Conservation (phyloP, 35 echinoderm and acorn worm genomes). For the Ophiothrix spiculata region DNA sequence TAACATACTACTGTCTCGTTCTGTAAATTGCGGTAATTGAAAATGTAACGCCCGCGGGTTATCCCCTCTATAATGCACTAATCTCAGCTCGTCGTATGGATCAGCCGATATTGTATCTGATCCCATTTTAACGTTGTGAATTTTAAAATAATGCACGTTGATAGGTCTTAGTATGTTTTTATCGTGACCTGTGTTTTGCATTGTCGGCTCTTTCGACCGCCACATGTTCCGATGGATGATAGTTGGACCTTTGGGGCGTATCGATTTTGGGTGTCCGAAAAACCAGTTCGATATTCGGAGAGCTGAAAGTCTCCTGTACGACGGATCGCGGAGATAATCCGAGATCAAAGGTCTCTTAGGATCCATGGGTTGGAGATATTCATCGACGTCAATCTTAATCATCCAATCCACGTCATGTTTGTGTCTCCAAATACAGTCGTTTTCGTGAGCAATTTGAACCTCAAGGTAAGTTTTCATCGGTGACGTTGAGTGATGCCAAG, state of each 20-base stretch:
- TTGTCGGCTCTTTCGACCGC: conserved; percentile 48
- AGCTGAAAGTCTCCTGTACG: conserved; percentile 26
- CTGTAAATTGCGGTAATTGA: conserved; percentile 48
- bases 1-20: conserved; percentile 48
- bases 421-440: conserved; percentile 87
- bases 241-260: not conserved
- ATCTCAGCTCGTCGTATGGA: conserved; percentile 55
- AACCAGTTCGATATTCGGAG: conserved; percentile 78
- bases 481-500: conserved; percentile 65
- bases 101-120: conserved; percentile 49
- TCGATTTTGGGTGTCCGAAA: conserved; percentile 55
- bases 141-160: conserved; percentile 94
- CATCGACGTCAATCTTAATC: conserved; percentile 90
- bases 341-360: conserved; percentile 36
- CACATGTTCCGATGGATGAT: conserved; percentile 68
- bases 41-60: conserved; percentile 70
- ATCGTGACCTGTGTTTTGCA: conserved; percentile 66
- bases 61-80: conserved; percentile 92
- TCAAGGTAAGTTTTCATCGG: conserved; percentile 61
- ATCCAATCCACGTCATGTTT: conserved; percentile 68
- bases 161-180: conserved; percentile 85
- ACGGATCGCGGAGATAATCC: conserved; percentile 45
- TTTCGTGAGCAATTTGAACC: conserved; percentile 89
- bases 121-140: conserved; percentile 84
- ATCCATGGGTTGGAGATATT: conserved; percentile 89